Percentiles rank a stretch among this genome's conserved stretches.
phyloP scores from a whole-genome alignment of 2,113 vertebrate species.

The Emydura subglobosa region DNA sequence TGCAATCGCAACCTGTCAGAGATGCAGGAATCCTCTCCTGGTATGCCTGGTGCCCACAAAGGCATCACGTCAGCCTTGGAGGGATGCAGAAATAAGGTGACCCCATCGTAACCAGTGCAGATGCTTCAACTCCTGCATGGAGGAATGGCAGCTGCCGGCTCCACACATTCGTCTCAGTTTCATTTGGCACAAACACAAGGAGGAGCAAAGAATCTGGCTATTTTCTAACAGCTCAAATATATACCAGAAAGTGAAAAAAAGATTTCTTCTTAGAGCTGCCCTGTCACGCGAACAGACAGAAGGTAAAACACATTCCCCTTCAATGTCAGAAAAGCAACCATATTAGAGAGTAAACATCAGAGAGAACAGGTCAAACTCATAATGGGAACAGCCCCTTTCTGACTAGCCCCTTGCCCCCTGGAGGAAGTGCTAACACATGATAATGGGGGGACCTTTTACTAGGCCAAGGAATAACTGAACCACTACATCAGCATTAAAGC shows the following conservation, averaged over 20 bases:
- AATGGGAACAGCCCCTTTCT: not conserved
- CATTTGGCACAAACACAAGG: accelerated
- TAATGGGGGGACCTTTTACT: not conserved
- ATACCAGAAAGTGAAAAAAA: not conserved
- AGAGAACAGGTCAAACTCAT: not conserved
- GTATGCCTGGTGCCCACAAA: accelerated
- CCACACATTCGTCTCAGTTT: not conserved
- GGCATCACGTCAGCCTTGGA: not conserved
- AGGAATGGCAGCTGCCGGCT: accelerated
- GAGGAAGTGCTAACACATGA: not conserved
- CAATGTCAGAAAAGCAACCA: not conserved
- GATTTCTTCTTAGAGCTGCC: not conserved
- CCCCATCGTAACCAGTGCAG: not conserved
- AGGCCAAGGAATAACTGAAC: not conserved
- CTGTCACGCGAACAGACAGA: not conserved
- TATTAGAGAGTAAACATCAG: not conserved
- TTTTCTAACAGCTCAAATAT: not conserved
- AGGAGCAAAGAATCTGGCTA: not conserved
- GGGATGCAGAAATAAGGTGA: constrained; percentile 34
- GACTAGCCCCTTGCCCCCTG: not conserved
- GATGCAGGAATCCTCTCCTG: not conserved
- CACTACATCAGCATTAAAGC: not conserved
- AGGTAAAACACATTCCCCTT: not conserved
- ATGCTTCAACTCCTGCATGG: not conserved
- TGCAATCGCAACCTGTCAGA: constrained; percentile 18